Base-by-base conservation (phyloP, 2,888 invertebrate genomes). In the Gryllus longicercus region DNA sequence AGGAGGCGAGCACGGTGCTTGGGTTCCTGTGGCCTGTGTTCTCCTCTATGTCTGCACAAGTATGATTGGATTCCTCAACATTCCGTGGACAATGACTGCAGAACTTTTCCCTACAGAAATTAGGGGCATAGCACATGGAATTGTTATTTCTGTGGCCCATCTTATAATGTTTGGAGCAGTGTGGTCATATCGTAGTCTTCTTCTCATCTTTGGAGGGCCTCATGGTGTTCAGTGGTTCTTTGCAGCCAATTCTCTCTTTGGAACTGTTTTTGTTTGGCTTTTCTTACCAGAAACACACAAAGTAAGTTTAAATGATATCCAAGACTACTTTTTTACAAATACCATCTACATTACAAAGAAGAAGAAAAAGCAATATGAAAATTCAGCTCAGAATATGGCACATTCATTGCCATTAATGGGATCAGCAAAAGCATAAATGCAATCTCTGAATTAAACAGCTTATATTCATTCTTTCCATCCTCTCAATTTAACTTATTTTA, bases 31-130 rank as follows among this genome's bases (percentile, higher is more conserved):
- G 0, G 82, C 87, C 0, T 88, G 90, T 80, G 85, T 91, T 2
- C 84, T 91, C 14, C 84, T 90, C 1, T 91, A 90, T 84, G 91
- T 91, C 1, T 88, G 90, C 80, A 88, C 90, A 0, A 90, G 90
- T 11, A 91, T 91, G 90, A 87, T 91, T 75, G 91, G 91, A 1
- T 86, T 91, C 83, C 86, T 91, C 63, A 90, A 90, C 11, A 90
- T 91, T 38, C 91, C 91, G 0, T 91, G 91, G 91, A 91, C 91
- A n/a, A 90, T 91, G 90, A 91, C 91, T 1, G 91, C 91, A 0
- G 91, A 91, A 86, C 85, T 91, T 5, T 91, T 91, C 84, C 91
- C 91, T 1, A 87, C 90, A 2, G 90, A 91, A 82, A 91, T 91
- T 76, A 87, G 91, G 38, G 91, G 91, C 3, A 86, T 91, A 18